phyloP scores from a whole-genome alignment of 2,113 vertebrate genomes.

The Cromileptes altivelis region DNA sequence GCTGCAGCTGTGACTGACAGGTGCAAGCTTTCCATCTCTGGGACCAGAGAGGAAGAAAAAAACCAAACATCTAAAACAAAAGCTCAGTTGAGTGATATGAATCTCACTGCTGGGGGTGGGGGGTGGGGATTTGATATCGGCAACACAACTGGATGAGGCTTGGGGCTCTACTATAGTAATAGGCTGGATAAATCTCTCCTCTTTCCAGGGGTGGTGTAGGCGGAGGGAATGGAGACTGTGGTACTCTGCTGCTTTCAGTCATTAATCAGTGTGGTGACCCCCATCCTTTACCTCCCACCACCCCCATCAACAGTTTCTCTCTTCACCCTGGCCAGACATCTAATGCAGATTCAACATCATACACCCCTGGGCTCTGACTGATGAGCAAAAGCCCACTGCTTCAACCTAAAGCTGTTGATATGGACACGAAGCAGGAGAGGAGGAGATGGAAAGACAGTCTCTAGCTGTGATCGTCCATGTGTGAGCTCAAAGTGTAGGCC shows the following conservation, averaged over 20 bases:
- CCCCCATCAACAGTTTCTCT: slow-evolving; percentile 47
- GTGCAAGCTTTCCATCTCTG: slow-evolving; percentile 65
- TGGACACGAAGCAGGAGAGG: slow-evolving; percentile 19
- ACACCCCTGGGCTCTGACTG: slow-evolving; percentile 51
- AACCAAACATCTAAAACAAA: slow-evolving; percentile 51
- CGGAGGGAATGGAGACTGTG: slow-evolving; percentile 44
- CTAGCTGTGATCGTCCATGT: slow-evolving; percentile 65
- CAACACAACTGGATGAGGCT: slow-evolving; percentile 44
- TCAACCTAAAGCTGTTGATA: slow-evolving; percentile 51
- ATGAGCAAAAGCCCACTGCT: slow-evolving; percentile 49
- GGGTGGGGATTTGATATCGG: background rate
- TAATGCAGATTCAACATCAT: slow-evolving; percentile 73
- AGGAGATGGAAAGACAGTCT: slow-evolving; percentile 23
- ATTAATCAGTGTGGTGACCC: slow-evolving; percentile 78
- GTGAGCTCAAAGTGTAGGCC: slow-evolving; percentile 36
- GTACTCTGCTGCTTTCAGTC: slow-evolving; percentile 65
- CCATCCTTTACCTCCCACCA: slow-evolving; percentile 52
- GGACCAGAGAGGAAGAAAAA: background rate
- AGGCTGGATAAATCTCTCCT: slow-evolving; percentile 36
- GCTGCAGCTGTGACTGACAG: slow-evolving; percentile 72
- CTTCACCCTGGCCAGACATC: slow-evolving; percentile 46
- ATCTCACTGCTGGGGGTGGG: background rate
- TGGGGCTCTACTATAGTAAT: slow-evolving; percentile 35
- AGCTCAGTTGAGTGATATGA: slow-evolving; percentile 47
- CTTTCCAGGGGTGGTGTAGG: slow-evolving; percentile 56